phyloP scores from a whole-genome alignment of 2,113 vertebrate genomes.

The Xiphorhynchus elegans region DNA sequence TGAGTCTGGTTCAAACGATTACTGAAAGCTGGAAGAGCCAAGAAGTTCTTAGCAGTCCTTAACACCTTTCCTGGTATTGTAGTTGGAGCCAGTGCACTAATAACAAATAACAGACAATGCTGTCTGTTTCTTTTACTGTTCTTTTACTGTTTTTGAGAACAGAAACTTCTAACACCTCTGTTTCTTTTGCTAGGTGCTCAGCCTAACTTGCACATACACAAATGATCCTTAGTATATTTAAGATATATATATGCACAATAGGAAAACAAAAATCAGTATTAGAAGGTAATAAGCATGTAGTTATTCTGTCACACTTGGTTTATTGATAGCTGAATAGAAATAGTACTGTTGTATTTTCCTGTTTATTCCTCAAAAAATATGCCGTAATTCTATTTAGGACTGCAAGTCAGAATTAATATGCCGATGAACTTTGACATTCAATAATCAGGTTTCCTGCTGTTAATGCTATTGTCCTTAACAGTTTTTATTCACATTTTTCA shows the following conservation, averaged over 20 bases:
- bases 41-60: neutral
- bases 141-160: neutral
- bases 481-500: neutral
- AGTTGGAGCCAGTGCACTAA: neutral
- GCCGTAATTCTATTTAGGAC: accelerated
- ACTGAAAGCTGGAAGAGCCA: neutral
- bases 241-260: neutral
- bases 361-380: neutral
- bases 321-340: neutral
- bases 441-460: neutral
- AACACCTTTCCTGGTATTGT: neutral
- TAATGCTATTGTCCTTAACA: neutral
- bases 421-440: neutral
- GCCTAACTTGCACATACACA: neutral
- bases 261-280: neutral
- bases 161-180: neutral
- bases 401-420: neutral
- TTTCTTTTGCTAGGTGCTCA: neutral
- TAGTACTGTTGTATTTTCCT: neutral
- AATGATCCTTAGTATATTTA: neutral
- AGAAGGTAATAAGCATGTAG: neutral
- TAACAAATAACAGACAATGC: neutral
- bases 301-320: neutral
- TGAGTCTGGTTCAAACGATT: neutral
- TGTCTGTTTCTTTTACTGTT: too few species aligned